Conservation (phyloP, 2,113 vertebrate genomes). For the Petaurus breviceps region DNA sequence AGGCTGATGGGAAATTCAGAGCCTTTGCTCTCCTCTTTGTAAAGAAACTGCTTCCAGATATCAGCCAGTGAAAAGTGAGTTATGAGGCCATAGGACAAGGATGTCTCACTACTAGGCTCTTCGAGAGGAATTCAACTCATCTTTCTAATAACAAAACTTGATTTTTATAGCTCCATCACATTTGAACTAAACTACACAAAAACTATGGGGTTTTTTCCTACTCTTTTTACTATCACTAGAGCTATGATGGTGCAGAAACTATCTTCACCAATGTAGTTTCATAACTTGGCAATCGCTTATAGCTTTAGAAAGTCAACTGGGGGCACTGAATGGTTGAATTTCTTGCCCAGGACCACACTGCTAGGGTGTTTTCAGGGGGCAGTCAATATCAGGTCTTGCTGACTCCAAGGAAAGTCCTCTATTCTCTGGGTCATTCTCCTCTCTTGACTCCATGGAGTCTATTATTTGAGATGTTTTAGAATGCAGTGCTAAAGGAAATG, state of each 20-base stretch:
- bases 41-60: slow-evolving; percentile 46
- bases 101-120: neutral
- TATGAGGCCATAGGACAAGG: slow-evolving; percentile 4
- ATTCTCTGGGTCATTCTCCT: neutral
- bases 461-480: neutral
- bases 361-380: neutral
- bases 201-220: neutral
- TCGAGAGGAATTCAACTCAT: neutral
- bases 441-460: neutral
- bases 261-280: neutral
- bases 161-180: neutral
- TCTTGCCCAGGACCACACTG: neutral
- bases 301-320: neutral
- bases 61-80: slow-evolving; percentile 49
- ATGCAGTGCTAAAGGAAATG: neutral
- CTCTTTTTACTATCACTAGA: neutral
- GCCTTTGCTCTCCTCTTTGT: slow-evolving; percentile 67
- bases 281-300: neutral
- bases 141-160: slow-evolving; percentile 48
- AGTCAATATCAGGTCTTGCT: neutral
- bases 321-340: neutral
- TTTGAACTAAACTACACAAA: neutral
- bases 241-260: neutral
- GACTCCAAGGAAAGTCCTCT: neutral
- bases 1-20: slow-evolving; percentile 75